Base-by-base conservation (phyloP, 2,888 invertebrate genomes). In the Xestobium rufovillosum region DNA sequence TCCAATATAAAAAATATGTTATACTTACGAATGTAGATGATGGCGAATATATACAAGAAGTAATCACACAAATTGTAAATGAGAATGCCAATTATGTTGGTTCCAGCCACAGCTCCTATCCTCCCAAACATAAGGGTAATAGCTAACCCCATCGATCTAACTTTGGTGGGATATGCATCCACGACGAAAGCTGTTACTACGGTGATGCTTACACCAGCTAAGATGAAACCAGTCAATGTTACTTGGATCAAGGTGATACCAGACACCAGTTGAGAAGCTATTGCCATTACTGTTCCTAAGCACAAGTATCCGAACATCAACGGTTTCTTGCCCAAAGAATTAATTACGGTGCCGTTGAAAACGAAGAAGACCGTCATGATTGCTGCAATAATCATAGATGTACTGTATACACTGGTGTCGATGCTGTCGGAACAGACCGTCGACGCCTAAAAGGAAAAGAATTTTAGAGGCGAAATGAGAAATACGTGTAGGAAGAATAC, bases 291-390 rank as follows among this genome's bases (percentile, higher is more conserved):
- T 3, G 59, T 55, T 9, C 59, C 57, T 3, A 58, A 12, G 0
- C 44, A 30, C 9, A 61, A 42, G 14, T 60, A 52, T 14, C 45
- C 45, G 16, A 59, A 39, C 10, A 64, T 41, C 2, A 65, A 38
- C 12, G 50, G 59, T 55, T 75, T 75, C 56, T 80, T 78, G 14
- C 80, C 79, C 0, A 68, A 48, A 1, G 57, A 42, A 43, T 72
- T 69, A 12, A 77, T 64, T 3, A 65, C 35, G 15, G 51, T 39
- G 4, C 64, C 66, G 10, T 60, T 57, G 11, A 56, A 34, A 14
- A 65, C 48, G 42, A 64, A 66, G 3, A 57, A 49, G 2, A 54
- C 12, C 4, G 55, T 59, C 26, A 59, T 57, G 4, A 50, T 45
- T 9, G 50, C 42, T 10, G 59, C 65, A 11, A 63, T 54, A 3